Conservation (phyloP, 2,888 invertebrate genomes). For the Stenotaenia linearis region DNA sequence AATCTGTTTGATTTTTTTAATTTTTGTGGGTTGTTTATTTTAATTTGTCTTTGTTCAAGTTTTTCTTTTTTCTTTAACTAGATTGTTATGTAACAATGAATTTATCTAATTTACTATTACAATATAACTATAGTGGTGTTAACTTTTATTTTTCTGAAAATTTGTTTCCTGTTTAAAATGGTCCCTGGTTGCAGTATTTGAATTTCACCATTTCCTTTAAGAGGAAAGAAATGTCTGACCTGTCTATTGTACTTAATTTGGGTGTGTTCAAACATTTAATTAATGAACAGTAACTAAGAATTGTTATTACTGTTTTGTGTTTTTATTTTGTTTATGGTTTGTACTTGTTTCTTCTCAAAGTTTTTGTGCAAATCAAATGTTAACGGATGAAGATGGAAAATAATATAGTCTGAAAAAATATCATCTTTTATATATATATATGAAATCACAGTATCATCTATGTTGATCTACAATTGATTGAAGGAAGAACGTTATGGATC, state of each 20-base stretch:
- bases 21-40: constrained; percentile 1
- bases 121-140: not conserved
- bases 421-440: not conserved
- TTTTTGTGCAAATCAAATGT: not conserved
- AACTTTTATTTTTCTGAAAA: not conserved
- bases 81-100: not conserved
- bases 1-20: not conserved
- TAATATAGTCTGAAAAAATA: not conserved
- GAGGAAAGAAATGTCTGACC: not conserved
- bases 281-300: not conserved
- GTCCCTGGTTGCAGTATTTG: constrained; percentile 10
- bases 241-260: constrained; percentile 1
- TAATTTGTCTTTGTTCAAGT: not conserved
- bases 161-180: not conserved
- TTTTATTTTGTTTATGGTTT: not conserved
- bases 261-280: not conserved
- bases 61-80: not conserved
- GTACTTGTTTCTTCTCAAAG: constrained; percentile 26
- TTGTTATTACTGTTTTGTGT: not conserved
- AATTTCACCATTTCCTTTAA: not conserved
- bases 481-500: not conserved
- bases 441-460: constrained; percentile 15
- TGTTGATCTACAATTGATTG: not conserved
- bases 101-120: not conserved
- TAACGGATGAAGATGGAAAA: not conserved